Percentiles rank a stretch among this genome's conserved stretches.
These are phyloP conservation scores for Orgyia antiqua DNA, from an alignment of 2,888 invertebrate genomes.

Conservation along the genomic window DNA sequence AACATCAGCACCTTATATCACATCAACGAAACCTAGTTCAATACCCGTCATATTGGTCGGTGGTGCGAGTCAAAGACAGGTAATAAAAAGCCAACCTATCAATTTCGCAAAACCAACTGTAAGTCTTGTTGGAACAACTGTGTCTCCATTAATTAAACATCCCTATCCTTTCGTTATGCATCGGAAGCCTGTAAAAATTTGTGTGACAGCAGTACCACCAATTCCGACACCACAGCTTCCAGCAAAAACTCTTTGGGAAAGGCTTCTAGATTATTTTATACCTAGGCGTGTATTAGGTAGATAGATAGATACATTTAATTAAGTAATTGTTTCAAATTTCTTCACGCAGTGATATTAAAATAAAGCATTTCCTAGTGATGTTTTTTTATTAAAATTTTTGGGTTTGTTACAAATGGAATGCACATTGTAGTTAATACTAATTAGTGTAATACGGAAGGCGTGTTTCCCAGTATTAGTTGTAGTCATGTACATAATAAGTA, in stretches of 20 bases:
- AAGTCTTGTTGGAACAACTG: slow-evolving; percentile 56
- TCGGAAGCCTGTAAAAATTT: slow-evolving; percentile 50
- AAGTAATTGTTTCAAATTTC: too few species aligned
- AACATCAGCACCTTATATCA: slow-evolving; percentile 23
- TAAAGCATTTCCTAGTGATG: too few species aligned
- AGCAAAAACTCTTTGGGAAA: slow-evolving; percentile 42
- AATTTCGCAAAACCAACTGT: slow-evolving; percentile 46
- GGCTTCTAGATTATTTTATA: slow-evolving; percentile 52
- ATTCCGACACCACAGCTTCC: slow-evolving; percentile 37
- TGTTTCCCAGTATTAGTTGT: too few species aligned
- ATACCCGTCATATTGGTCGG: slow-evolving; percentile 56
- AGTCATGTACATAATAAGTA: too few species aligned
- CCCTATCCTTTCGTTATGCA: slow-evolving; percentile 64
- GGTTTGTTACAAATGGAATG: too few species aligned
- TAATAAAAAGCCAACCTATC: slow-evolving; percentile 44
- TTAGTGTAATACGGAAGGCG: too few species aligned
- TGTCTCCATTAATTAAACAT: slow-evolving; percentile 51
- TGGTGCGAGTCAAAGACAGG: slow-evolving; percentile 51
- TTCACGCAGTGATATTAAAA: background rate
- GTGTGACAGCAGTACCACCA: slow-evolving; percentile 45
- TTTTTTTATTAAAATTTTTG: too few species aligned
- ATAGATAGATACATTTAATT: too few species aligned
- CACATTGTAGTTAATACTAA: too few species aligned
- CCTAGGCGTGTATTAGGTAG: slow-evolving; percentile 35
- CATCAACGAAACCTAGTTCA: slow-evolving; percentile 34